Evolutionary conservation across 1,140 invertebrate species (phyloP).

Genomic region (Drosophila aff.): DNA sequence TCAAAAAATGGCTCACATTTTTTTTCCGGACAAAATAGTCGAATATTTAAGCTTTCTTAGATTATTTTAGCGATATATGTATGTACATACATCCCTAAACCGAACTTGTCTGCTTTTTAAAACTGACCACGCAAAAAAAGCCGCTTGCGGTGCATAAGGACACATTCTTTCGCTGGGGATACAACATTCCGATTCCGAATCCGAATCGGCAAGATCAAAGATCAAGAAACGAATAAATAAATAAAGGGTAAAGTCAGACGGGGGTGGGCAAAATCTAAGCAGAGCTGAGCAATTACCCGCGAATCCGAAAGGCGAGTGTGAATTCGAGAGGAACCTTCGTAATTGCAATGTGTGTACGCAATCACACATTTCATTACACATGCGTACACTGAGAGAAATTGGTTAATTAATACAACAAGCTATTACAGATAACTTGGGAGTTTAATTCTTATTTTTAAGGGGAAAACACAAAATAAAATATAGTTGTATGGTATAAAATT

Average conservation of each 20-base stretch:
- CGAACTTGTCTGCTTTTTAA: background rate
- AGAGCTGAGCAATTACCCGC: slow-evolving; percentile 33
- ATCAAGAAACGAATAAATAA: slow-evolving; percentile 10
- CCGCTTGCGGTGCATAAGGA: background rate
- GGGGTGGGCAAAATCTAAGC: slow-evolving; percentile 18
- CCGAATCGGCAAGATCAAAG: slow-evolving; percentile 43
- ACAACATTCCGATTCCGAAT: slow-evolving; percentile 17
- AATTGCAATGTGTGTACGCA: slow-evolving; percentile 39
- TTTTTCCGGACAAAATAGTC: too few relatives aligned
- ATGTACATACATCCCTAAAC: background rate
- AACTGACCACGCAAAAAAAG: background rate
- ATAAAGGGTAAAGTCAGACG: background rate
- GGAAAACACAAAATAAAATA: background rate
- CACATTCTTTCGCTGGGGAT: slow-evolving; percentile 5
- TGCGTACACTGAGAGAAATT: slow-evolving; percentile 12
- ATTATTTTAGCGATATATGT: too few relatives aligned
- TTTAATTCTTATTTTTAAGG: background rate
- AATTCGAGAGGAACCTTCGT: slow-evolving; percentile 42
- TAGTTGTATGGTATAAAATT: background rate
- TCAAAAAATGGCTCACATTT: too few relatives aligned
- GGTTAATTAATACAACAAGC: background rate
- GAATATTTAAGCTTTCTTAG: too few relatives aligned
- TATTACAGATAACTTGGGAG: too few relatives aligned
- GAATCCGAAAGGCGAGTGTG: slow-evolving; percentile 49
- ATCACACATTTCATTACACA: slow-evolving; percentile 35